Evolutionary conservation across 2,888 invertebrate genomes (phyloP).

Genomic region (Orgyia antiqua): DNA sequence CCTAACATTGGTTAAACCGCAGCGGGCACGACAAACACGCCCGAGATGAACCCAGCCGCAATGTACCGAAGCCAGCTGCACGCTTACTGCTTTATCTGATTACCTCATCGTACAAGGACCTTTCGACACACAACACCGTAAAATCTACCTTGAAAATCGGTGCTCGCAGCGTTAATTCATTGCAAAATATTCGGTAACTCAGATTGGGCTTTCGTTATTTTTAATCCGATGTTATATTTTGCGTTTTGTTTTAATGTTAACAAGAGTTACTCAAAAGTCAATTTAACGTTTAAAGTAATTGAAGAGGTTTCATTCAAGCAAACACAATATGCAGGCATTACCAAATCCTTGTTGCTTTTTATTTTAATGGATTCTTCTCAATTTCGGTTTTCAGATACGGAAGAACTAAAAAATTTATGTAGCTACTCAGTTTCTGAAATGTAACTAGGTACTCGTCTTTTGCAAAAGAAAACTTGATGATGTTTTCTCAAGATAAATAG

Average conservation of each 20-base stretch:
- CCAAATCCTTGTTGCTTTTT: no score
- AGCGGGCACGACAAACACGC: slow-evolving; percentile 22
- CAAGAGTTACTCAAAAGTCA: no score
- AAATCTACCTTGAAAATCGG: slow-evolving; percentile 68
- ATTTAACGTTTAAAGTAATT: no score
- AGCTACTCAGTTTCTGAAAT: no score
- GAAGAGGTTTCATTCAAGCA: no score
- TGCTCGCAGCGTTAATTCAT: slow-evolving; percentile 50
- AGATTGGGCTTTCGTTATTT: slow-evolving; percentile 13
- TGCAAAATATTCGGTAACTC: slow-evolving; percentile 37
- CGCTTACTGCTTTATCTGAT: slow-evolving; percentile 58
- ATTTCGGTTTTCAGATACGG: no score
- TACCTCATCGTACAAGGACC: slow-evolving; percentile 75
- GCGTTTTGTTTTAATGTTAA: neutral
- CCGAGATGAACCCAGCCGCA: slow-evolving; percentile 47
- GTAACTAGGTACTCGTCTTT: no score
- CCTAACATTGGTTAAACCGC: slow-evolving; percentile 34
- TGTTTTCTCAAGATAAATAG: no score
- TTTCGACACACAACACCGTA: slow-evolving; percentile 66
- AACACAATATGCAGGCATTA: no score
- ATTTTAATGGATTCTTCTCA: no score
- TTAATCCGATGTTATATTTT: neutral
- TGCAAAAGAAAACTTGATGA: no score
- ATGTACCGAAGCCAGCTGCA: slow-evolving; percentile 45
- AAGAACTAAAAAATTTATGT: no score